Percentiles rank a stretch among this genome's conserved stretches.
Evolutionary conservation across 2,113 vertebrate species (phyloP).

Genomic region (Hippocampus comes): DNA sequence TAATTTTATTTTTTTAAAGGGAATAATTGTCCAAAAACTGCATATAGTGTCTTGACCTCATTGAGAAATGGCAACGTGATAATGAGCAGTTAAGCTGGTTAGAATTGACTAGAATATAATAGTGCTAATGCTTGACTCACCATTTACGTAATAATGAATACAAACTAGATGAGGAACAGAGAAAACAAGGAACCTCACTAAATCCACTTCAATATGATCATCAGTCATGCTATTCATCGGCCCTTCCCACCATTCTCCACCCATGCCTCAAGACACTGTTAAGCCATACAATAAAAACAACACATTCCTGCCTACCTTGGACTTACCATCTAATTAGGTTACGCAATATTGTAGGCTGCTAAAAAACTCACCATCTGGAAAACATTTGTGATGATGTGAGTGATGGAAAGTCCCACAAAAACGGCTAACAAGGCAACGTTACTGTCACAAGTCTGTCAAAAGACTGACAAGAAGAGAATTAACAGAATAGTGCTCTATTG

Average conservation of each 20-base stretch:
- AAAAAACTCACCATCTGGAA: neutral
- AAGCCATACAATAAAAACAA: slow-evolving; percentile 8
- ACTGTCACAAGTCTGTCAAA: neutral
- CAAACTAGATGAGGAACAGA: neutral
- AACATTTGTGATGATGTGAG: neutral
- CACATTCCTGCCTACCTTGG: slow-evolving; percentile 19
- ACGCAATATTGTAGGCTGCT: neutral
- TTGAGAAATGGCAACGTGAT: neutral
- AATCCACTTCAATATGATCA: neutral
- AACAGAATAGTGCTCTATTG: neutral
- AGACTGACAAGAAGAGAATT: neutral
- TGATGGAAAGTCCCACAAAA: neutral
- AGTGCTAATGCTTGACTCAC: neutral
- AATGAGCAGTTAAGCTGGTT: neutral
- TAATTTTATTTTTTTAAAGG: no score
- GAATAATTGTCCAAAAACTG: neutral
- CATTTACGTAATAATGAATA: neutral
- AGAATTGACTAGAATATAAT: neutral
- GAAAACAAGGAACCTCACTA: neutral
- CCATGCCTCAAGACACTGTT: slow-evolving; percentile 23
- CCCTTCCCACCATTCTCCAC: slow-evolving; percentile 20
- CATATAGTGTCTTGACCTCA: no score
- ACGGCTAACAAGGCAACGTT: neutral
- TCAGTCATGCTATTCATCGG: neutral
- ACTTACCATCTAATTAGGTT: neutral